Percentiles rank a stretch among this genome's conserved stretches.
Evolutionary conservation across 2,888 invertebrate genomes (phyloP).

Genomic region (Epinotia demarniana): DNA sequence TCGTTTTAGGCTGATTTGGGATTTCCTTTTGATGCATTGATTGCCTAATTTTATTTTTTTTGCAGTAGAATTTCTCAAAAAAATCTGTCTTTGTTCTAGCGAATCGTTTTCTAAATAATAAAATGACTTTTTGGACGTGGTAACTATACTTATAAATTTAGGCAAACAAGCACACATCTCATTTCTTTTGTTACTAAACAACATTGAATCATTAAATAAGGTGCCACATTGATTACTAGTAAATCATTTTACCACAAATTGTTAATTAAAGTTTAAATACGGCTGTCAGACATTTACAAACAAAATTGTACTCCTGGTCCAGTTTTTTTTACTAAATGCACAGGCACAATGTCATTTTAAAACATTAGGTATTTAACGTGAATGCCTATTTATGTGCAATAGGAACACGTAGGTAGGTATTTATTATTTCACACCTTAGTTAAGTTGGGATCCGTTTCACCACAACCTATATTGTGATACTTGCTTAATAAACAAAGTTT

Average conservation of each 20-base stretch:
- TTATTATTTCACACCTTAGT: not conserved
- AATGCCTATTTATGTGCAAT: no score
- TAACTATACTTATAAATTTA: slow-evolving; percentile 37
- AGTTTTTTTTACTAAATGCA: not conserved
- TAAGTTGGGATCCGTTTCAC: not conserved
- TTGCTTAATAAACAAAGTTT: not conserved
- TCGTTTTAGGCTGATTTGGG: slow-evolving; percentile 56
- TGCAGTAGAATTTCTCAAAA: not conserved
- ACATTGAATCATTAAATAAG: slow-evolving; percentile 62
- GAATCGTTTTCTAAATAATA: not conserved
- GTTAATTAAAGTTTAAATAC: slow-evolving; percentile 53
- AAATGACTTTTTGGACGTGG: not conserved
- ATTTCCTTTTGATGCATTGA: slow-evolving; percentile 7
- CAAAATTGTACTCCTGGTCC: not conserved
- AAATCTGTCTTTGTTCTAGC: not conserved
- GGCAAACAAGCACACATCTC: slow-evolving; percentile 43
- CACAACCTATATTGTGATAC: not conserved
- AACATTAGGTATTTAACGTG: not conserved
- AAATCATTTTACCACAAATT: slow-evolving; percentile 56
- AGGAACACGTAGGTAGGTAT: not conserved
- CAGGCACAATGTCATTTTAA: not conserved
- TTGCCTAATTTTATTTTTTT: slow-evolving; percentile 27
- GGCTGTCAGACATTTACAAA: slow-evolving; percentile 50
- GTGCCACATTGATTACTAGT: slow-evolving; percentile 61
- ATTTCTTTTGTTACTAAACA: slow-evolving; percentile 56